Conservation (phyloP, 1,140 invertebrate genomes). For the Hypsibius dujardini region DNA sequence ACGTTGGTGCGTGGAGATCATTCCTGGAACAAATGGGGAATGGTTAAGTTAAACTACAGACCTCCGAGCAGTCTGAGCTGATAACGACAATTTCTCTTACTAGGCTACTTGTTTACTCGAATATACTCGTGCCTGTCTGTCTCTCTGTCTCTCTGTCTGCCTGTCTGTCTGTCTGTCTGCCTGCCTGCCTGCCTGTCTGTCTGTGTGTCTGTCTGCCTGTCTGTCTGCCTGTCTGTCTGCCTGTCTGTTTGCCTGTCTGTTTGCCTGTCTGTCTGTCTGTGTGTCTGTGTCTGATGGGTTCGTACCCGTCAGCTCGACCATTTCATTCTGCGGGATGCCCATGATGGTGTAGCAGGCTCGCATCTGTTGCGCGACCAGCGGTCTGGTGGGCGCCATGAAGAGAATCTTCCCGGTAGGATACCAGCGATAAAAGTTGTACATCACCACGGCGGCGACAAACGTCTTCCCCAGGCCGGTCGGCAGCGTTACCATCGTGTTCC, state of each 20-base stretch:
- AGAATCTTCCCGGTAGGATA: slow-evolving; percentile 65
- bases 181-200: too few relatives aligned
- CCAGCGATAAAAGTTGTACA: slow-evolving; percentile 90
- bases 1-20: slow-evolving; percentile 35
- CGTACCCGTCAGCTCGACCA: slow-evolving; percentile 68
- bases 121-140: too few relatives aligned
- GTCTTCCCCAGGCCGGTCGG: slow-evolving; percentile 76
- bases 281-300: slow-evolving; percentile 16
- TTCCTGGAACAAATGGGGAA: slow-evolving; percentile 28
- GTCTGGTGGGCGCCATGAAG: slow-evolving; percentile 82
- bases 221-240: too few relatives aligned
- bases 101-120: too few relatives aligned
- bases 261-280: neutral
- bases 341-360: slow-evolving; percentile 76
- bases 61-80: too few relatives aligned
- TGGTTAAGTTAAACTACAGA: neutral
- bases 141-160: too few relatives aligned
- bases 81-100: too few relatives aligned
- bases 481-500: slow-evolving; percentile 69
- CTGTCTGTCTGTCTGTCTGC: too few relatives aligned
- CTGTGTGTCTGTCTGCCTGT: too few relatives aligned
- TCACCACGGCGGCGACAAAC: slow-evolving; percentile 84
- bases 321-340: slow-evolving; percentile 61
- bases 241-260: slow-evolving; percentile 2
- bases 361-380: slow-evolving; percentile 80